phyloP scores from a whole-genome alignment of 2,888 invertebrate genomes.

The Tigriopus californicus region DNA sequence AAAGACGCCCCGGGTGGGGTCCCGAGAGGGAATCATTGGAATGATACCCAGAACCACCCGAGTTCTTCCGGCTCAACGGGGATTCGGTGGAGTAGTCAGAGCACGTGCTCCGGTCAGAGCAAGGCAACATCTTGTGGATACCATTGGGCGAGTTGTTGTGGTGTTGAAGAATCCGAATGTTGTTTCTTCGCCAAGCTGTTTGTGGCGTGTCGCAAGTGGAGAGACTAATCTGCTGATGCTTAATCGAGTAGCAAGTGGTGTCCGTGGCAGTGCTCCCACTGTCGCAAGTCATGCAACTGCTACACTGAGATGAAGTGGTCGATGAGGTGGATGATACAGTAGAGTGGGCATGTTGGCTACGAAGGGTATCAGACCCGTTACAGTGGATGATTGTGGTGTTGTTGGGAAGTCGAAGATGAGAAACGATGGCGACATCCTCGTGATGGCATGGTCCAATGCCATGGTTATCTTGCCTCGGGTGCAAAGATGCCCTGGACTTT shows the following conservation, averaged over 20 bases:
- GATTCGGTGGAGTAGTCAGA: conserved; percentile 5
- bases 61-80: conserved; percentile 14
- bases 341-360: not conserved
- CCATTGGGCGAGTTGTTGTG: not conserved
- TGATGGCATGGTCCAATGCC: not conserved
- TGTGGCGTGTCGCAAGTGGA: conserved; percentile 17
- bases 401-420: not conserved
- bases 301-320: not conserved
- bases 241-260: conserved; percentile 9
- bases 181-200: conserved; percentile 18
- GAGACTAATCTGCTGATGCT: conserved; percentile 16
- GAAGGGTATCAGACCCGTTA: not conserved
- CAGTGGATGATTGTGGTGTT: not conserved
- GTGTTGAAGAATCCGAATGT: conserved; percentile 2
- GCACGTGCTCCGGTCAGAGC: not conserved
- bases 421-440: not conserved
- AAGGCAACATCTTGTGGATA: not conserved
- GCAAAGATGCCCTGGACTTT: not conserved
- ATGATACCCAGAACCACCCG: conserved; percentile 16
- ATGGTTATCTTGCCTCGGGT: not conserved
- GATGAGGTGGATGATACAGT: too few species aligned
- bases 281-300: conserved; percentile 38
- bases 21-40: conserved; percentile 3
- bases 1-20: not conserved
- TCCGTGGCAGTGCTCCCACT: conserved; percentile 19